Conservation (phyloP, 2,113 vertebrate species). For the Eurystomus gularis region DNA sequence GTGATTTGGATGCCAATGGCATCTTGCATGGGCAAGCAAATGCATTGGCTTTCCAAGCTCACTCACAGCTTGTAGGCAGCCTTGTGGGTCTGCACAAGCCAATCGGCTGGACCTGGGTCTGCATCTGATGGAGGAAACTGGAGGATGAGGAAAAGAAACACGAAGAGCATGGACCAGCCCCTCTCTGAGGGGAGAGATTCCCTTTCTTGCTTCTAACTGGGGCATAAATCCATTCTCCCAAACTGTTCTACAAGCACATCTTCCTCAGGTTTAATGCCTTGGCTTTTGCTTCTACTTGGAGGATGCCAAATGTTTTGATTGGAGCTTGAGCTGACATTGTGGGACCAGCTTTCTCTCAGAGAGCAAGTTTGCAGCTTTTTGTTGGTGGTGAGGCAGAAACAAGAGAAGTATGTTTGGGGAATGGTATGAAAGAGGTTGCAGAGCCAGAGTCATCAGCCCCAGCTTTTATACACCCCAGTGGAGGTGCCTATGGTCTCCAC, state of each 20-base stretch:
- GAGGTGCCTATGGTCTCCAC: background rate
- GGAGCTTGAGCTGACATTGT: background rate
- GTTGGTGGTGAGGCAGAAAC: background rate
- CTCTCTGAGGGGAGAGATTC: background rate
- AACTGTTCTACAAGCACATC: background rate
- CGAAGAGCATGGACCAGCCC: background rate
- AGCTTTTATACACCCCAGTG: background rate
- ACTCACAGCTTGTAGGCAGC: rapidly evolving
- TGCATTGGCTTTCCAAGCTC: background rate
- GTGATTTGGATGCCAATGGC: background rate
- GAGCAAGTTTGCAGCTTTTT: background rate
- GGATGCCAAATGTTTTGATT: rapidly evolving
- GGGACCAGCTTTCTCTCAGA: background rate
- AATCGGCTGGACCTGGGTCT: background rate
- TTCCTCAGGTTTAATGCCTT: background rate
- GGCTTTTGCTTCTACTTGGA: background rate
- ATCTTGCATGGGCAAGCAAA: background rate
- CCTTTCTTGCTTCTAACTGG: background rate
- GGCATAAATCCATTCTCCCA: background rate
- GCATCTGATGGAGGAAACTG: background rate
- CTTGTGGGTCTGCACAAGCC: rapidly evolving
- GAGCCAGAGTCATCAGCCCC: background rate
- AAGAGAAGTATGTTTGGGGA: background rate
- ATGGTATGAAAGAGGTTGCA: background rate
- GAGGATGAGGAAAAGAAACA: background rate